These are phyloP conservation scores for Bombus soroeensis DNA, from an alignment of 1,140 invertebrate species.

Conservation along the genomic window DNA sequence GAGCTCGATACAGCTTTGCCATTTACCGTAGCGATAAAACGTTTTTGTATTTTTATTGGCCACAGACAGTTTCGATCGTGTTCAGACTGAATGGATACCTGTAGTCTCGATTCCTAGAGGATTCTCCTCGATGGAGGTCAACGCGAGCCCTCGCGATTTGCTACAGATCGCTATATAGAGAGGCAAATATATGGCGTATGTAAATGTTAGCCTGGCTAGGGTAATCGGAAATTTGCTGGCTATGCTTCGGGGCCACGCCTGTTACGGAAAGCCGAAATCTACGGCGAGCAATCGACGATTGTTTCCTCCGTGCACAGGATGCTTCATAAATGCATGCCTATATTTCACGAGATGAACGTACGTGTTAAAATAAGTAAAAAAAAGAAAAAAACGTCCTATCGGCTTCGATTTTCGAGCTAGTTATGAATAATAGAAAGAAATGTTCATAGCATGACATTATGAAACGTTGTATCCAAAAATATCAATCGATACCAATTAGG, in stretches of 20 bases:
- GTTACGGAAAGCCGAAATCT: constrained; percentile 32
- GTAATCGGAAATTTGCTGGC: constrained; percentile 78
- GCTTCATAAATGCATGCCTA: too few relatives aligned
- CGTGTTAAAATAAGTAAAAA: too few relatives aligned
- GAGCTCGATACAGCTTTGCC: background rate
- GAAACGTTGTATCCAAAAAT: too few relatives aligned
- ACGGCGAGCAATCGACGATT: constrained; percentile 19
- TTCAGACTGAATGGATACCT: too few relatives aligned
- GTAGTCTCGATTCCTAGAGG: background rate
- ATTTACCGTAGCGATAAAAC: constrained; percentile 67
- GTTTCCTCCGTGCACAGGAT: background rate
- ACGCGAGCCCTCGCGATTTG: background rate
- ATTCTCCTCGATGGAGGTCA: too few relatives aligned
- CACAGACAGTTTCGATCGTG: constrained; percentile 11
- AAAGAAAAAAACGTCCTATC: too few relatives aligned
- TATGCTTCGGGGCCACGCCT: constrained; percentile 31
- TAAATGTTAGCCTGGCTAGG: constrained; percentile 77
- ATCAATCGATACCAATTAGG: too few relatives aligned
- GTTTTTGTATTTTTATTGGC: constrained; percentile 59
- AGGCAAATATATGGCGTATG: constrained; percentile 69
- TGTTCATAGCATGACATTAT: too few relatives aligned
- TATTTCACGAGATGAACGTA: too few relatives aligned
- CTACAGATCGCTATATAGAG: constrained; percentile 57
- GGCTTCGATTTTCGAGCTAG: too few relatives aligned
- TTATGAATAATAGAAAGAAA: too few relatives aligned